Base-by-base conservation (phyloP, 1,140 invertebrate genomes). In the Aphelinus atriplicis region DNA sequence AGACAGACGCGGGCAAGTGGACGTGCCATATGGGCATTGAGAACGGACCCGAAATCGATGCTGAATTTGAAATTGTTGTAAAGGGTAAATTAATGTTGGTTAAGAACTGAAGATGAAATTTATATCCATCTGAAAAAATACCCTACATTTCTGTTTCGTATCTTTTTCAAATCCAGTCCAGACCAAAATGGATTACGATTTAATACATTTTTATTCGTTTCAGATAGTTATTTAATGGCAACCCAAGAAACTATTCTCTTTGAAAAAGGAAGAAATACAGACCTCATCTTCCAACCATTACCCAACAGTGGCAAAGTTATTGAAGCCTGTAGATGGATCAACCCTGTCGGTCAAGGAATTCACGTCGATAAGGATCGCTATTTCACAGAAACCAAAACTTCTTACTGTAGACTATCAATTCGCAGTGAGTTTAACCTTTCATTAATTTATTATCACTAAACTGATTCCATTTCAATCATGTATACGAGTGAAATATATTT, bases 291-390 rank as follows among this genome's bases (percentile, higher is more conserved):
- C 63, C 67, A 68, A n/a, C 77, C 79, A 51, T 75, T 84, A 71
- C 83, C 78, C 48, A 75, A 74, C 26, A 78, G 75, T 56, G 65
- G 80, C 68, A 79, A 78, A 10, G 74, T 77, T 43, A 83, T 86
- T 77, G 78, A 83, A 76, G 10, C 85, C 64, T 87, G 86, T 62
- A 81, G 83, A 67, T 86, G 85, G 85, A 78, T 87, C 72, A 83
- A 81, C 65, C 84, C 85, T 46, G 77, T 83, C 69, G 82, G 84
- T 71, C 77, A 77, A 62, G 81, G 80, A 77, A 81, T 85, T 73
- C 77, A 81, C 63, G 69, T 81, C 75, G 67, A 81, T 65, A 64
- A 61, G 64, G 51, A 71, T 69, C 79, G 79, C 70, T 86, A 86
- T 81, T 69, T 55, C 7, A 73, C 76, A 45, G 55, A 64, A 66